A percentile compares a stretch with the other conserved stretches of the same genome.
Conservation (phyloP, 2,797 vertebrate genomes). For the Toxotes lorentzi region DNA sequence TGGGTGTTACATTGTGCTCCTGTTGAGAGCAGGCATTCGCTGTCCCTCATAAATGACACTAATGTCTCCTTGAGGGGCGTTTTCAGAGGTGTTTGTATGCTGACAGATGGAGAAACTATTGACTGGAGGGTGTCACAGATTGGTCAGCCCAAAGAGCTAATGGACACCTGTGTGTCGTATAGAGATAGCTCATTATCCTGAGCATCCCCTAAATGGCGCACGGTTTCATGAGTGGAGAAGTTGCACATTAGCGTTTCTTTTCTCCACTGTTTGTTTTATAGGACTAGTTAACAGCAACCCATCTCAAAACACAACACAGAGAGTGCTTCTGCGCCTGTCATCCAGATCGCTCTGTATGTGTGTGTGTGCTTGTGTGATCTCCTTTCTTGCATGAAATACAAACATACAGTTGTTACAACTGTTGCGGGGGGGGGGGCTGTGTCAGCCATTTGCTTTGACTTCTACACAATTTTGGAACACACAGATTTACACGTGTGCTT, state of each 20-base stretch:
- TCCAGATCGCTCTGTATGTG: slow-evolving; percentile 16
- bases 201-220: slow-evolving; percentile 61
- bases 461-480: slow-evolving; percentile 23
- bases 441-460: slow-evolving; percentile 53
- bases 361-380: slow-evolving; percentile 40
- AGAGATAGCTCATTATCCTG: slow-evolving; percentile 70
- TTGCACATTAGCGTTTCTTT: slow-evolving; percentile 53
- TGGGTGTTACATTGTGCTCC: slow-evolving; percentile 53
- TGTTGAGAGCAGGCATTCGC: slow-evolving; percentile 65
- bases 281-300: slow-evolving; percentile 48
- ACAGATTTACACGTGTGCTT: slow-evolving; percentile 52
- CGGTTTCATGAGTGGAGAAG: slow-evolving; percentile 56
- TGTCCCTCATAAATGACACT: slow-evolving; percentile 78
- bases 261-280: slow-evolving; percentile 62
- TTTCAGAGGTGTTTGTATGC: slow-evolving; percentile 71
- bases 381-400: slow-evolving; percentile 42
- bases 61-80: slow-evolving; percentile 74
- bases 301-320: slow-evolving; percentile 44
- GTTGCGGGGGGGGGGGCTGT: slow-evolving; percentile 27
- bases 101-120: slow-evolving; percentile 78
- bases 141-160: slow-evolving; percentile 76
- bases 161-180: slow-evolving; percentile 79
- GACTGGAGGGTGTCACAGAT: slow-evolving; percentile 75
- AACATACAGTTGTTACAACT: slow-evolving; percentile 45
- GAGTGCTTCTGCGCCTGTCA: slow-evolving; percentile 34